phyloP scores from a whole-genome alignment of 2,113 vertebrate genomes.

The Rousettus leschenaultii region DNA sequence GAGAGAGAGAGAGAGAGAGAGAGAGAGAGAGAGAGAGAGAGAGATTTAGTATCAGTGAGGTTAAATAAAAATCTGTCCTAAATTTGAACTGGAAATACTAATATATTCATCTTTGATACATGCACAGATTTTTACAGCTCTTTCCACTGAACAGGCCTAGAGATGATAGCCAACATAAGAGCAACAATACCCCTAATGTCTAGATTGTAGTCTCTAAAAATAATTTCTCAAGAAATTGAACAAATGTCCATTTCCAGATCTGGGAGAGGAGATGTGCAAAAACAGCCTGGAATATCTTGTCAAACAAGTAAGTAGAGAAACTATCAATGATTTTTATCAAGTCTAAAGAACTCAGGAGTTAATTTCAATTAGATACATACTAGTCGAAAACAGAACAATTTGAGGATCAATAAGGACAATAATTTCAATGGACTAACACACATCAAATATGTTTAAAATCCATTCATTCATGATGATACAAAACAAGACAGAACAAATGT shows the following conservation, averaged over 20 bases:
- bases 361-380: neutral
- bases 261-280: neutral
- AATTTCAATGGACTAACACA: neutral
- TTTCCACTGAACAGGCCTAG: neutral
- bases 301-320: neutral
- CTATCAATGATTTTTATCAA: neutral
- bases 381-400: neutral
- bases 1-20: no score
- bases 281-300: neutral
- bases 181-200: neutral
- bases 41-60: neutral
- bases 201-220: neutral
- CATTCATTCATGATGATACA: neutral
- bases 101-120: neutral
- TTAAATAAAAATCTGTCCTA: neutral
- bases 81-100: neutral
- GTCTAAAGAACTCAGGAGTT: neutral
- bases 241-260: neutral
- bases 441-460: neutral
- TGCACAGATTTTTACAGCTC: neutral
- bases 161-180: neutral
- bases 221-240: slow-evolving; percentile 13
- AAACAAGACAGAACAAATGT: neutral
- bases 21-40: no score
- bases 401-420: neutral